Conservation (phyloP, 2,888 invertebrate species). For the Calameuta filiformis region DNA sequence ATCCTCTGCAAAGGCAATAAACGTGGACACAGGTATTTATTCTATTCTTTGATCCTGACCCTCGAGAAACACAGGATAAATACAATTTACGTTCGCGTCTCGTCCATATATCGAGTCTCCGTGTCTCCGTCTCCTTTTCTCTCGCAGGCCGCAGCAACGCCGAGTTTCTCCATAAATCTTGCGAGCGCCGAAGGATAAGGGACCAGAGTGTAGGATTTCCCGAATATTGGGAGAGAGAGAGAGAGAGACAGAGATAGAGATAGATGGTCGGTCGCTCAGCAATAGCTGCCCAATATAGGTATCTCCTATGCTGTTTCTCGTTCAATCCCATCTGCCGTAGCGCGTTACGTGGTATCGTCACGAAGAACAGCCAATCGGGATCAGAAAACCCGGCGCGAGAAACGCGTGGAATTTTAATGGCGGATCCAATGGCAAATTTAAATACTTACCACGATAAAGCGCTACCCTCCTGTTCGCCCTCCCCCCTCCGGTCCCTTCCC, state of each 20-base stretch:
- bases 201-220: not conserved
- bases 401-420: not conserved
- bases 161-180: slow-evolving; percentile 41
- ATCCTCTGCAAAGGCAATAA: not conserved
- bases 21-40: not conserved
- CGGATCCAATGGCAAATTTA: not conserved
- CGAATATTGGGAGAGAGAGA: slow-evolving; percentile 27
- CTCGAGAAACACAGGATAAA: not conserved
- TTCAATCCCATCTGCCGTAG: not conserved
- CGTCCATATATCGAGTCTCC: not conserved
- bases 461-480: not conserved
- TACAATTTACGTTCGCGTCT: not conserved
- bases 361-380: not conserved
- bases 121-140: not conserved
- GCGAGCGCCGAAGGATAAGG: slow-evolving; percentile 16
- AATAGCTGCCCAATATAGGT: not conserved
- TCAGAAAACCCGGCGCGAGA: not conserved
- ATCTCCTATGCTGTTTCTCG: not conserved
- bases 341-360: not conserved
- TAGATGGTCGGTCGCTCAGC: not conserved
- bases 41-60: not conserved
- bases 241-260: not conserved
- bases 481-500: not conserved
- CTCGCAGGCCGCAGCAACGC: not conserved
- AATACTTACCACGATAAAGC: not conserved